Conservation (phyloP, 2,113 vertebrate species). For the Plotosus lineatus region DNA sequence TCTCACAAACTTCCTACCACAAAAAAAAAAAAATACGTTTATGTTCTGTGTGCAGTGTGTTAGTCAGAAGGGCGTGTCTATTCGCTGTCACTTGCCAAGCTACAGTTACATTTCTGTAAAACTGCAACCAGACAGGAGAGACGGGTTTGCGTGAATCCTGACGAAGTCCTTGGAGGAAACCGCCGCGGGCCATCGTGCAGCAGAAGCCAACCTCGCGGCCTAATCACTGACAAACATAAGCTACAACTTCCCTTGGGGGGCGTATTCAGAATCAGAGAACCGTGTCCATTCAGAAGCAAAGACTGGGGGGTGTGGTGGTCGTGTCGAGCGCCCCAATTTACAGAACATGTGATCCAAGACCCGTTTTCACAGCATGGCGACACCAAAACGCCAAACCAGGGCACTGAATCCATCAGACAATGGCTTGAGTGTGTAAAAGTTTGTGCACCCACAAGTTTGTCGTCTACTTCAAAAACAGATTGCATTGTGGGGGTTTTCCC, state of each 20-base stretch:
- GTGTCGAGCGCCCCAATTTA: too few relatives aligned
- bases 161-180: slow-evolving; percentile 6
- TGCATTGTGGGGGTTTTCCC: neutral
- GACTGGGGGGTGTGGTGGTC: too few relatives aligned
- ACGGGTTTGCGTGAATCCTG: slow-evolving; percentile 38
- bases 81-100: neutral
- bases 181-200: neutral
- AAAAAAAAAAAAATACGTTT: neutral
- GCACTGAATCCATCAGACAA: neutral
- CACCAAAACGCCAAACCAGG: neutral
- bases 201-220: neutral
- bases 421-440: neutral
- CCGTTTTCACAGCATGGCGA: neutral
- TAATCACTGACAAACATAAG: neutral
- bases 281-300: too few relatives aligned
- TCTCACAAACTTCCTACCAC: neutral
- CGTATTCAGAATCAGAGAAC: too few relatives aligned
- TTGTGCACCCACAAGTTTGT: neutral
- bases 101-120: neutral
- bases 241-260: neutral
- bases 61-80: slow-evolving; percentile 26
- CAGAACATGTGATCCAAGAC: neutral
- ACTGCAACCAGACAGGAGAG: slow-evolving; percentile 21
- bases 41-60: neutral
- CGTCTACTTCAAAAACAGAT: too few relatives aligned